Conservation (phyloP, 1,140 invertebrate genomes). For the Pemphigus obesinymphae region DNA sequence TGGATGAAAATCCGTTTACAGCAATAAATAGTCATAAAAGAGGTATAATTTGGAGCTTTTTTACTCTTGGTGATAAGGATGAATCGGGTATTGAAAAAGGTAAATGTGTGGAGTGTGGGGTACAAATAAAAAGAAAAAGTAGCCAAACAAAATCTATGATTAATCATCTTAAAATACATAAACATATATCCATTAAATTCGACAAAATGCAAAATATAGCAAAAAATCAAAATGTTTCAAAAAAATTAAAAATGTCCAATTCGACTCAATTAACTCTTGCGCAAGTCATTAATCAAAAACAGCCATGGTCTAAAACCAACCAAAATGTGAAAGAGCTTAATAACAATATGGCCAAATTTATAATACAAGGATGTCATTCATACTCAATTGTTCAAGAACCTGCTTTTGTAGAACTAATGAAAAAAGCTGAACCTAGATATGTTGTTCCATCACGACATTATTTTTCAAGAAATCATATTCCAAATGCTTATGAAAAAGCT, state of each 20-base stretch:
- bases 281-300: background rate
- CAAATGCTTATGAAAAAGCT: background rate
- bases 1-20: too few relatives aligned
- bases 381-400: too few relatives aligned
- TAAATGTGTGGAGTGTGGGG: background rate
- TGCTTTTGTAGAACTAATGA: too few relatives aligned
- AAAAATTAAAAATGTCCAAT: background rate
- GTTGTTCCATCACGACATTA: background rate
- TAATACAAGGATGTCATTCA: too few relatives aligned
- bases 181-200: too few relatives aligned
- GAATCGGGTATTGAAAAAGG: too few relatives aligned
- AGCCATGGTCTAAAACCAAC: too few relatives aligned
- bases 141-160: too few relatives aligned
- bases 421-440: background rate
- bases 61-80: background rate
- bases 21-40: background rate
- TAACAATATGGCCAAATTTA: too few relatives aligned
- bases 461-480: background rate
- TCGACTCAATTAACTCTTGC: background rate
- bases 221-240: background rate
- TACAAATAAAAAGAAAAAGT: constrained; percentile 1
- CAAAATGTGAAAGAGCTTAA: too few relatives aligned
- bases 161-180: too few relatives aligned
- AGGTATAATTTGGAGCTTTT: background rate
- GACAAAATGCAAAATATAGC: background rate